Evolutionary conservation across 1,140 invertebrate species (phyloP).

Genomic region (Hylyphantes graminicola): DNA sequence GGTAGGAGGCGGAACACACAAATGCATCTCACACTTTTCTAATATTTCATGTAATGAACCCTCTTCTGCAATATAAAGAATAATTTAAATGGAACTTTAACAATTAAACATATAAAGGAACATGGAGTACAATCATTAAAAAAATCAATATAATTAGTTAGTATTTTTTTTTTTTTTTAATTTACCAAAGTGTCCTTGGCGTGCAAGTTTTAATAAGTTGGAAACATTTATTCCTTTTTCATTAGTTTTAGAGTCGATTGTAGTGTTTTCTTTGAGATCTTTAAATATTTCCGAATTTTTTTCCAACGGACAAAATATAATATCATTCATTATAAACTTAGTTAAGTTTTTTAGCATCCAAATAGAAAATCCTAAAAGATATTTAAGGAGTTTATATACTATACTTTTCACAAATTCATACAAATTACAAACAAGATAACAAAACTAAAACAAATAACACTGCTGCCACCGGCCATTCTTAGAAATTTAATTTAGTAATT

Average conservation of each 20-base stretch:
- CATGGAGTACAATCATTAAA: too few species aligned
- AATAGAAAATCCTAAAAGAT: too few species aligned
- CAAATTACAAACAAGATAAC: too few species aligned
- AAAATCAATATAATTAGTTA: too few species aligned
- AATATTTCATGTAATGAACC: slow-evolving; percentile 33
- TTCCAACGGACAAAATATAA: slow-evolving; percentile 3
- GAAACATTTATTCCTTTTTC: slow-evolving; percentile 19
- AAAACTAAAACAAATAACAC: too few species aligned
- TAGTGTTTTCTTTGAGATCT: not conserved
- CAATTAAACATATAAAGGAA: too few species aligned
- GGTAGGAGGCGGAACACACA: slow-evolving; percentile 10
- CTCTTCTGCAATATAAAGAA: slow-evolving; percentile 10
- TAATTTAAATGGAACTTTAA: not conserved
- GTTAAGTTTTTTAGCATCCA: not conserved
- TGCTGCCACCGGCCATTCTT: too few species aligned
- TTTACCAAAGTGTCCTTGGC: slow-evolving; percentile 22
- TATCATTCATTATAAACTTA: slow-evolving; percentile 12
- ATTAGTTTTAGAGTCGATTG: not conserved
- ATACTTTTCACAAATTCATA: too few species aligned
- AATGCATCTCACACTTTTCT: slow-evolving; percentile 16
- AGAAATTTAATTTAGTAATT: too few species aligned
- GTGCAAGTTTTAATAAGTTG: slow-evolving; percentile 1
- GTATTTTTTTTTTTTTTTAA: too few species aligned
- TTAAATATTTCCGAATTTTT: not conserved
- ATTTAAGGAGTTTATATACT: too few species aligned